These are phyloP conservation scores for Tyria jacobaeae DNA, from an alignment of 2,888 invertebrate species.

Conservation along the genomic window DNA sequence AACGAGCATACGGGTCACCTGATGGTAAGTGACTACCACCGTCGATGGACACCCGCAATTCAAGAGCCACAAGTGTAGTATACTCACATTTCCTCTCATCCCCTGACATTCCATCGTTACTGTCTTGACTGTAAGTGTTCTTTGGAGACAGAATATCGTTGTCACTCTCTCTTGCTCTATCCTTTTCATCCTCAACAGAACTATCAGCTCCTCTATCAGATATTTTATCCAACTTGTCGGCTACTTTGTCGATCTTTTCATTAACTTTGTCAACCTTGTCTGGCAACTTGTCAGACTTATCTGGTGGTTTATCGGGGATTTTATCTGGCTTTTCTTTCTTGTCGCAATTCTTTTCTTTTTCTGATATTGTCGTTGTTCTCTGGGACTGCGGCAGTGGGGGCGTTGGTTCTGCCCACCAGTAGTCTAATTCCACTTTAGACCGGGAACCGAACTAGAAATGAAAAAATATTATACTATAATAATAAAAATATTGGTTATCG, in stretches of 20 bases:
- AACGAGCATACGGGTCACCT: too few species aligned
- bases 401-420: slow-evolving; percentile 90
- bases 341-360: slow-evolving; percentile 21
- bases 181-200: slow-evolving; percentile 68
- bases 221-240: slow-evolving; percentile 48
- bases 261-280: slow-evolving; percentile 25
- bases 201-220: slow-evolving; percentile 65
- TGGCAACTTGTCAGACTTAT: background rate
- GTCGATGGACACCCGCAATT: too few species aligned
- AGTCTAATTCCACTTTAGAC: slow-evolving; percentile 91
- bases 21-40: too few species aligned
- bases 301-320: slow-evolving; percentile 12
- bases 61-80: too few species aligned
- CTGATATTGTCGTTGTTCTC: slow-evolving; percentile 23
- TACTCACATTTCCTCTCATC: slow-evolving; percentile 77
- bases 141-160: slow-evolving; percentile 78
- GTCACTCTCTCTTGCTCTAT: slow-evolving; percentile 64
- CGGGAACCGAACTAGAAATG: slow-evolving; percentile 89
- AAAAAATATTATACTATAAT: background rate
- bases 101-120: slow-evolving; percentile 80
- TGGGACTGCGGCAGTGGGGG: slow-evolving; percentile 68
- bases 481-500: too few species aligned
- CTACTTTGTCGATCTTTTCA: slow-evolving; percentile 40
- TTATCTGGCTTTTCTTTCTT: slow-evolving; percentile 23
- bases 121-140: slow-evolving; percentile 75